These are phyloP conservation scores for Archips crataeganus DNA, from an alignment of 2,888 invertebrate species.

Conservation along the genomic window DNA sequence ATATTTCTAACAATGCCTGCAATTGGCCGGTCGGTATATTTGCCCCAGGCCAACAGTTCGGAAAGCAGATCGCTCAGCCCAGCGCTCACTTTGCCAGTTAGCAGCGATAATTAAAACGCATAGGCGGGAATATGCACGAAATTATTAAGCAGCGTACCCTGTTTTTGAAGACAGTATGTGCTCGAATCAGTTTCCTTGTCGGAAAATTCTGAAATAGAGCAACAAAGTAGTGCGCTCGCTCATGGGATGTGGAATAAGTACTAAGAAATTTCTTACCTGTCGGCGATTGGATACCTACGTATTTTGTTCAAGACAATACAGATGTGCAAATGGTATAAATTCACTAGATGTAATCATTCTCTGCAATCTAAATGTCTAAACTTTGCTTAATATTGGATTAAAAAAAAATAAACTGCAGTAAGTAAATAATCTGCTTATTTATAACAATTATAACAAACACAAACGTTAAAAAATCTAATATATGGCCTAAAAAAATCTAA, in stretches of 20 bases:
- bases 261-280: not conserved
- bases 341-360: no score
- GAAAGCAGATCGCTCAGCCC: constrained; percentile 49
- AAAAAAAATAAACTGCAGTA: no score
- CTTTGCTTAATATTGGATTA: no score
- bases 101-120: constrained; percentile 62
- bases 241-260: not conserved
- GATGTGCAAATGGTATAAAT: no score
- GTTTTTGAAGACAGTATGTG: constrained; percentile 16
- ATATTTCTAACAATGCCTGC: constrained; percentile 70
- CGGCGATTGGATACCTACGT: not conserved
- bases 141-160: constrained; percentile 27
- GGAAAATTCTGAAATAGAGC: not conserved
- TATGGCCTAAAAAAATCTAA: no score
- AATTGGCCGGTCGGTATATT: constrained; percentile 59
- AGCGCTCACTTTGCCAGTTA: constrained; percentile 63
- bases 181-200: constrained; percentile 19
- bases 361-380: no score
- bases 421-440: no score
- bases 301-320: not conserved
- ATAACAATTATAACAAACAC: no score
- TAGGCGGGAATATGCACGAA: constrained; percentile 44
- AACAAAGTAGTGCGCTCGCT: not conserved
- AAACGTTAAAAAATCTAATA: no score
- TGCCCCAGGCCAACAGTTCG: constrained; percentile 58